Evolutionary conservation across 2,113 vertebrate species (phyloP).

Genomic region (Psittacula cyanocephala): DNA sequence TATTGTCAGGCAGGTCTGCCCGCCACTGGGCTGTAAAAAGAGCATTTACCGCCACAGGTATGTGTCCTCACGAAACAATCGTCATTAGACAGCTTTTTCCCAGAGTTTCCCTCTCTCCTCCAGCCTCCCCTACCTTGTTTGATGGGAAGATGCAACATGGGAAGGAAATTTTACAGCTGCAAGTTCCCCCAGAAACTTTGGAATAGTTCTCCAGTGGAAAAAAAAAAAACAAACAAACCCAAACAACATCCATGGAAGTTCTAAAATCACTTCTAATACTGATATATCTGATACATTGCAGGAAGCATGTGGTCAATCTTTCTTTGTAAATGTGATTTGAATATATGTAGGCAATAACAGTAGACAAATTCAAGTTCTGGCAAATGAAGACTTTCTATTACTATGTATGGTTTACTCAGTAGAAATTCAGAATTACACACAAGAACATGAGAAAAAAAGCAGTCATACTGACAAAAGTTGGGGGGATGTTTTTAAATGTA

Average conservation of each 20-base stretch:
- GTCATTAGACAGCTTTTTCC: not conserved
- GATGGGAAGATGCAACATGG: not conserved
- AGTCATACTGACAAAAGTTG: not conserved
- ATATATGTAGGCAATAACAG: not conserved
- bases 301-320: not conserved
- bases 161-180: not conserved
- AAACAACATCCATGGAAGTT: not conserved
- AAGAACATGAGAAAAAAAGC: not conserved
- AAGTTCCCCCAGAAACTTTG: not conserved
- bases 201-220: not conserved
- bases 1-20: not conserved
- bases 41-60: not conserved
- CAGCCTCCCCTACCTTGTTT: not conserved
- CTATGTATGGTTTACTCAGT: not conserved
- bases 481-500: not conserved
- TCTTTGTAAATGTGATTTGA: not conserved
- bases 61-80: not conserved
- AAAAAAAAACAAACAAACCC: not conserved
- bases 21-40: not conserved
- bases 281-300: not conserved
- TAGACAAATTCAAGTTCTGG: not conserved
- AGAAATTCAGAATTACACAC: not conserved
- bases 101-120: not conserved
- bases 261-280: not conserved
- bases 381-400: not conserved